These are phyloP conservation scores for Odontesthes bonariensis DNA, from an alignment of 2,113 vertebrate species.

Conservation along the genomic window DNA sequence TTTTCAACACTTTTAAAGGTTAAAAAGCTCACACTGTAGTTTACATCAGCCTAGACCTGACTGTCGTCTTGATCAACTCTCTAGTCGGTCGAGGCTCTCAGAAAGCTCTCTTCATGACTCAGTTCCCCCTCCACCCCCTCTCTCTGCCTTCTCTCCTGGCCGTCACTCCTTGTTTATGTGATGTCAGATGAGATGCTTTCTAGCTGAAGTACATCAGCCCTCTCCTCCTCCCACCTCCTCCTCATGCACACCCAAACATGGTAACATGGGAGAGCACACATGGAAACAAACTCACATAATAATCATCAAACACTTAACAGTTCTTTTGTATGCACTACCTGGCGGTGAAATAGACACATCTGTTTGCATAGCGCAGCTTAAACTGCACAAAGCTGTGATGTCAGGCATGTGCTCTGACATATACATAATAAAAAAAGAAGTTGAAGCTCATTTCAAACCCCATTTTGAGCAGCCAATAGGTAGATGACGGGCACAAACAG, in stretches of 20 bases:
- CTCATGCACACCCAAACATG: not conserved
- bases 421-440: slow-evolving; percentile 24
- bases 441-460: slow-evolving; percentile 40
- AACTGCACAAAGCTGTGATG: slow-evolving; percentile 17
- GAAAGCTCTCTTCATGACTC: slow-evolving; percentile 58
- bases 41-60: slow-evolving; percentile 15
- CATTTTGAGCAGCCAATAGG: slow-evolving; percentile 49
- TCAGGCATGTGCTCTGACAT: slow-evolving; percentile 1
- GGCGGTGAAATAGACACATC: slow-evolving; percentile 21
- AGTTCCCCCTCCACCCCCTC: slow-evolving; percentile 42
- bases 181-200: slow-evolving; percentile 49
- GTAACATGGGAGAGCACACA: slow-evolving; percentile 2
- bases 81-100: slow-evolving; percentile 28
- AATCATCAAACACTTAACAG: not conserved
- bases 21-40: slow-evolving; percentile 8
- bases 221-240: slow-evolving; percentile 11
- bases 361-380: slow-evolving; percentile 15
- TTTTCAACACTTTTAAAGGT: slow-evolving; percentile 1
- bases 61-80: slow-evolving; percentile 29
- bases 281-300: not conserved
- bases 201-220: slow-evolving; percentile 40
- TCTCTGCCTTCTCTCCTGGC: slow-evolving; percentile 29
- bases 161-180: slow-evolving; percentile 66
- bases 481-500: slow-evolving; percentile 32
- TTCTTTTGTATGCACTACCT: slow-evolving; percentile 6